These are phyloP conservation scores for Silvanus unidentatus DNA, from an alignment of 2,888 invertebrate genomes.

Conservation along the genomic window DNA sequence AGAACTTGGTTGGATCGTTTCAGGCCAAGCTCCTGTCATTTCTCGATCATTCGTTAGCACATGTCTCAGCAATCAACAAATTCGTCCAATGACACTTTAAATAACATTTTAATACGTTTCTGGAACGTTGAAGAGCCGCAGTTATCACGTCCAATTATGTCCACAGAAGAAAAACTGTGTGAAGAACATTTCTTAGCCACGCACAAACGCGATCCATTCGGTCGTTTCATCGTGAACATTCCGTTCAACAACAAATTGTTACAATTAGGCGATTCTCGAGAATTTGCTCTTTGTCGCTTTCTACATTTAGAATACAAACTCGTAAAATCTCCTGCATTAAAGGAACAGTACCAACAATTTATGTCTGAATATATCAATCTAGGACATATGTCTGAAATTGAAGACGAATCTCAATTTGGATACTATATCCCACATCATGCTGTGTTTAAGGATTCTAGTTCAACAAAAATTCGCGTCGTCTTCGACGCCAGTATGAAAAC, in stretches of 20 bases:
- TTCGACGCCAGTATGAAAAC: conserved; percentile 20
- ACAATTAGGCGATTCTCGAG: conserved; percentile 12
- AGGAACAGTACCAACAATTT: conserved; percentile 12
- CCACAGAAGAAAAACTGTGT: conserved; percentile 17
- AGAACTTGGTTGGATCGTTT: conserved; percentile 18
- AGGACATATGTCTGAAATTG: conserved; percentile 17
- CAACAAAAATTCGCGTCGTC: conserved; percentile 19
- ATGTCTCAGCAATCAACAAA: not conserved
- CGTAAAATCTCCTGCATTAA: conserved; percentile 6
- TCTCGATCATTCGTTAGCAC: not conserved
- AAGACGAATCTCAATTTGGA: not conserved
- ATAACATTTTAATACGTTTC: conserved; percentile 14
- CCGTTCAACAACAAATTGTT: conserved; percentile 11
- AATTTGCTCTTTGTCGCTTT: conserved; percentile 12
- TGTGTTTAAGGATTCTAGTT: conserved; percentile 13
- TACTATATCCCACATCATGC: conserved; percentile 23
- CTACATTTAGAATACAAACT: conserved; percentile 14
- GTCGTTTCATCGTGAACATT: conserved; percentile 16
- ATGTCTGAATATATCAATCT: conserved; percentile 16
- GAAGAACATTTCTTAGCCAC: conserved; percentile 16
- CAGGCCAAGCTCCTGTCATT: conserved; percentile 9
- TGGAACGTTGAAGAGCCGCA: conserved; percentile 19
- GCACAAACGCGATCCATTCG: conserved; percentile 7
- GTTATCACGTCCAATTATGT: conserved; percentile 3
- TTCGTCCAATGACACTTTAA: conserved; percentile 2